phyloP scores from a whole-genome alignment of 2,797 vertebrate species.

The Acomys russatus region DNA sequence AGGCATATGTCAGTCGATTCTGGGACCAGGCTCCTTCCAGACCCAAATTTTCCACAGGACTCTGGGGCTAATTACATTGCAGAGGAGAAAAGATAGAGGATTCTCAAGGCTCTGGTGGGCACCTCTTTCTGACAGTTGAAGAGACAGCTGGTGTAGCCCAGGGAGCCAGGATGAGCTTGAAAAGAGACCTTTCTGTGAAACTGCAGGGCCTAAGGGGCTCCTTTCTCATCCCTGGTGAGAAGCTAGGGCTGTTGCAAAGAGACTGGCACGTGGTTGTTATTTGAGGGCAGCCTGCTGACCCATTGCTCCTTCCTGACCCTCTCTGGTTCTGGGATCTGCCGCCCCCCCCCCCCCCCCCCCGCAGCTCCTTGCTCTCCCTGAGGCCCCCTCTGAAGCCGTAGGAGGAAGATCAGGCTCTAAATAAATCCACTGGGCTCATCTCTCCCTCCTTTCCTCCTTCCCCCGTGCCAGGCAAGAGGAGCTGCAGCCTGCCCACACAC shows the following conservation, averaged over 20 bases:
- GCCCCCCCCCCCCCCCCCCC: constrained; percentile 55
- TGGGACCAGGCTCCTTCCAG: constrained; percentile 52
- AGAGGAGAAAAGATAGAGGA: constrained; percentile 65
- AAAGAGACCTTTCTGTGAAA: constrained; percentile 56
- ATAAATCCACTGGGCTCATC: constrained; percentile 86
- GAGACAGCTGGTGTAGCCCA: constrained; percentile 81
- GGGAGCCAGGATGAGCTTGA: constrained; percentile 77
- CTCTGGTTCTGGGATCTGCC: constrained; percentile 38
- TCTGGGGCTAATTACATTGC: constrained; percentile 66
- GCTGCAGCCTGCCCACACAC: constrained; percentile 84
- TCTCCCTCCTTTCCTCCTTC: constrained; percentile 82
- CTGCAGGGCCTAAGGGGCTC: constrained; percentile 39
- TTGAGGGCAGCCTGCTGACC: constrained; percentile 16
- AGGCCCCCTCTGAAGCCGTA: constrained; percentile 83
- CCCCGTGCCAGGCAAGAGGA: constrained; percentile 84
- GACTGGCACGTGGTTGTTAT: not conserved
- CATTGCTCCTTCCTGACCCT: not conserved
- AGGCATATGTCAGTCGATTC: constrained; percentile 34
- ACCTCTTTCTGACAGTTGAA: constrained; percentile 71
- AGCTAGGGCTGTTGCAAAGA: constrained; percentile 36
- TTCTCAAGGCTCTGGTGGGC: constrained; percentile 72
- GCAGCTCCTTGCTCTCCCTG: constrained; percentile 74
- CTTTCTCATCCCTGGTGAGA: constrained; percentile 55
- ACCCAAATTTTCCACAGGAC: constrained; percentile 18
- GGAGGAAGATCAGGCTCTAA: constrained; percentile 86